These are phyloP conservation scores for Drosophila pseudoobscura DNA, from an alignment of 1,140 invertebrate genomes.

Conservation along the genomic window DNA sequence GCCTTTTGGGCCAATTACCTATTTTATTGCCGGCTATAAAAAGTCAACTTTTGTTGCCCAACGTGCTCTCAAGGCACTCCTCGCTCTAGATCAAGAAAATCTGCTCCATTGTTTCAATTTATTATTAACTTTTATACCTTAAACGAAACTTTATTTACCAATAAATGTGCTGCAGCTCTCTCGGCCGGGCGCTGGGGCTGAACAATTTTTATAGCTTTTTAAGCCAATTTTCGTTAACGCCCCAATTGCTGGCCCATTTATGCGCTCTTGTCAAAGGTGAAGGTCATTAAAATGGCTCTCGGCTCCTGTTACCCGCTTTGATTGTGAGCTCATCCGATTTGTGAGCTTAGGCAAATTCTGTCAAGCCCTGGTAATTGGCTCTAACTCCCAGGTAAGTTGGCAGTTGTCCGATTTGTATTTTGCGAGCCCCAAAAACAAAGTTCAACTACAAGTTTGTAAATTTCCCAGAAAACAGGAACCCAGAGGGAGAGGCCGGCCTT, in stretches of 20 bases:
- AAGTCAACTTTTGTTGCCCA: slow-evolving; percentile 51
- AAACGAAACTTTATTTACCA: slow-evolving; percentile 72
- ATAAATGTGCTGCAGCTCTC: slow-evolving; percentile 53
- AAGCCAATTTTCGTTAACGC: slow-evolving; percentile 80
- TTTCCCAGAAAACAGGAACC: slow-evolving; percentile 38
- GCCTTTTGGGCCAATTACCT: slow-evolving; percentile 60
- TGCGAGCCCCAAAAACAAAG: slow-evolving; percentile 13
- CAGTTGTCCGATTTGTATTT: slow-evolving; percentile 6
- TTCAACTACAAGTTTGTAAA: slow-evolving; percentile 41
- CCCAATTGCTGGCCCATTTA: slow-evolving; percentile 60
- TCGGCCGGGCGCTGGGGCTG: background rate
- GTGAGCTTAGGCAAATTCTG: slow-evolving; percentile 39
- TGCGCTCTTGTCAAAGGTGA: slow-evolving; percentile 61
- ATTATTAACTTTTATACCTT: slow-evolving; percentile 76
- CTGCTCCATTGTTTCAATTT: slow-evolving; percentile 77
- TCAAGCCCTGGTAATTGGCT: slow-evolving; percentile 53
- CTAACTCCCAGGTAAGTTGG: slow-evolving; percentile 3
- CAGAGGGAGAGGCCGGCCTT: slow-evolving; percentile 25
- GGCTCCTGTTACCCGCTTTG: background rate
- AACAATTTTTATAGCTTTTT: slow-evolving; percentile 70
- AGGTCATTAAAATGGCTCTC: slow-evolving; percentile 68
- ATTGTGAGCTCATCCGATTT: slow-evolving; percentile 33
- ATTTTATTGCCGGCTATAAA: slow-evolving; percentile 73
- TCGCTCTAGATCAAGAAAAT: slow-evolving; percentile 56
- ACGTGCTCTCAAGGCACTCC: background rate